phyloP scores from a whole-genome alignment of 2,113 vertebrate species.

The Pluvialis apricaria region DNA sequence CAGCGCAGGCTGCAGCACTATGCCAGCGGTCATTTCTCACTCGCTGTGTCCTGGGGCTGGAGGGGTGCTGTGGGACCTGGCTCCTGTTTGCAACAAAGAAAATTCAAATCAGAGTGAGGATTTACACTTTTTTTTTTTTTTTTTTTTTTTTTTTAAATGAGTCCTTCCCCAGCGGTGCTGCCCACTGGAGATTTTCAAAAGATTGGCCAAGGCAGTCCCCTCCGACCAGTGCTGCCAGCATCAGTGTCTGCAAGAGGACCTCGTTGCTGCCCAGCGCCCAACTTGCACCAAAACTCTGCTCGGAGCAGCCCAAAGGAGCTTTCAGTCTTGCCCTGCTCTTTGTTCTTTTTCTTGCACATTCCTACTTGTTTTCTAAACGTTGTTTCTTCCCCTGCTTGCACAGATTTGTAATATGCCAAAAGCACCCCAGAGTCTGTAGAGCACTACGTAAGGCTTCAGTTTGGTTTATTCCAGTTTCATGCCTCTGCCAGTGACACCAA shows the following conservation, averaged over 20 bases:
- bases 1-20: rapidly evolving
- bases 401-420: neutral
- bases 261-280: neutral
- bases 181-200: neutral
- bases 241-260: neutral
- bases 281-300: neutral
- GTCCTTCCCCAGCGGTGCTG: neutral
- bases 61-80: neutral
- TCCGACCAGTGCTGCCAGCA: neutral
- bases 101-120: neutral
- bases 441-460: neutral
- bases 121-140: neutral
- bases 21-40: neutral
- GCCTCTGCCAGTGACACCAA: neutral
- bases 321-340: neutral
- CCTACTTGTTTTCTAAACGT: neutral
- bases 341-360: neutral
- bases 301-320: neutral
- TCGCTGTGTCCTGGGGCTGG: neutral
- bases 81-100: neutral
- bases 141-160: neutral
- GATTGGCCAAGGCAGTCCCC: neutral
- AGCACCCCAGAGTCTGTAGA: neutral
- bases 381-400: neutral
- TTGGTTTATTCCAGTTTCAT: neutral